Percentiles rank a stretch among this genome's conserved stretches.
phyloP scores from a whole-genome alignment of 1,140 invertebrate species.

The Drosophila baimaii region DNA sequence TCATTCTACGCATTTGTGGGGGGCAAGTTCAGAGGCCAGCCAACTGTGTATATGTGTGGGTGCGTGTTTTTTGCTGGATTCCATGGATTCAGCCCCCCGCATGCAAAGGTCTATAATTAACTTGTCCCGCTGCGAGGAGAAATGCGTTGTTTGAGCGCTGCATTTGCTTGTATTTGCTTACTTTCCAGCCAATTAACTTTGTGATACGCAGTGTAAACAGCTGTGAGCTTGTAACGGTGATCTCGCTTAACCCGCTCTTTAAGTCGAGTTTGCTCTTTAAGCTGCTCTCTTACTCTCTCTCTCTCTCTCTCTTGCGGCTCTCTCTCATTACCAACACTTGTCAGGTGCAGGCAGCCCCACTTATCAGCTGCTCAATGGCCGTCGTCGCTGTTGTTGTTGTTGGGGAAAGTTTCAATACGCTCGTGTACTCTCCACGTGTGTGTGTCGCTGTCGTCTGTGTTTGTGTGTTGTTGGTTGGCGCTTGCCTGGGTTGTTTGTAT shows the following conservation, averaged over 20 bases:
- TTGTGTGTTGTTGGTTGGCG: conserved; percentile 24
- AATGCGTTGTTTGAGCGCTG: conserved; percentile 8
- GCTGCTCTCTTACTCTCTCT: background rate
- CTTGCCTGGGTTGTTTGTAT: background rate
- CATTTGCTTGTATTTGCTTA: conserved; percentile 17
- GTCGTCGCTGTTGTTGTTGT: conserved; percentile 39
- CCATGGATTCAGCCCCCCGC: conserved; percentile 28
- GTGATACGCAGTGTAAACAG: conserved; percentile 42
- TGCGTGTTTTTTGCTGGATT: conserved; percentile 5
- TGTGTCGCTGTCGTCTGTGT: conserved; percentile 19
- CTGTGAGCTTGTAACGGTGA: conserved; percentile 43
- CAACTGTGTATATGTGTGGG: conserved; percentile 8
- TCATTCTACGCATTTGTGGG: conserved; percentile 8
- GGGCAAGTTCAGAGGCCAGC: conserved; percentile 47
- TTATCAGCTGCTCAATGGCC: conserved; percentile 56
- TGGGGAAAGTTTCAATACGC: conserved; percentile 74
- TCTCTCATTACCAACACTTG: conserved; percentile 21
- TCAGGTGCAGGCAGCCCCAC: conserved; percentile 34
- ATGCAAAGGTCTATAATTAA: conserved; percentile 61
- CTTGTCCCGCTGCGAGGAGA: conserved; percentile 13
- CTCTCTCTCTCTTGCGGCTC: background rate
- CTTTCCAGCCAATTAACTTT: conserved; percentile 25
- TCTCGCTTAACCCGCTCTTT: conserved; percentile 50
- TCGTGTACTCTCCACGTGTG: conserved; percentile 16
- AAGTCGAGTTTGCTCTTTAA: conserved; percentile 15